phyloP scores from a whole-genome alignment of 1,140 invertebrate genomes.

The Rhopalosiphum maidis region DNA sequence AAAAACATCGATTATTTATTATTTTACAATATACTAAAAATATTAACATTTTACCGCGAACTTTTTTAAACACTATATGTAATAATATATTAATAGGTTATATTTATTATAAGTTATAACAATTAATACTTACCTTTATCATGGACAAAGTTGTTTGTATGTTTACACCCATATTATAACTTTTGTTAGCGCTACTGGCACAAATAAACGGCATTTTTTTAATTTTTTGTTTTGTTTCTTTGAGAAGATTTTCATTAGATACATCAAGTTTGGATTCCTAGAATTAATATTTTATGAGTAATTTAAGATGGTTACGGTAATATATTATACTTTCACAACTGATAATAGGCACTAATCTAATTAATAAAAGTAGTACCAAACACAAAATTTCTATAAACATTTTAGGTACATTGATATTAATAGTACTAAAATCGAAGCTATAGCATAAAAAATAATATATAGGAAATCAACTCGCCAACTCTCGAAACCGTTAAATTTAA shows the following conservation, averaged over 20 bases:
- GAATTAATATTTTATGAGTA: not conserved
- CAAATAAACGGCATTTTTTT: slow-evolving; percentile 20
- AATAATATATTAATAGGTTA: no score
- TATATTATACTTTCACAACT: not conserved
- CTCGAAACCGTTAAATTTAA: no score
- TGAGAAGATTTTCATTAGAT: not conserved
- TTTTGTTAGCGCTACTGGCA: slow-evolving; percentile 4
- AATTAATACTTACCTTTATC: slow-evolving; percentile 19
- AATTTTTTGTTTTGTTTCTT: not conserved
- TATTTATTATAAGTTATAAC: no score
- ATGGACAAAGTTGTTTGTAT: slow-evolving; percentile 31
- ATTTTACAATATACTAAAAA: not conserved
- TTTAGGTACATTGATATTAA: no score
- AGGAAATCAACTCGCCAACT: no score
- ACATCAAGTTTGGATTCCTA: not conserved
- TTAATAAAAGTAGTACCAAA: not conserved
- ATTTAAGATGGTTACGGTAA: not conserved
- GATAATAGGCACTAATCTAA: not conserved
- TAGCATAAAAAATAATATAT: no score
- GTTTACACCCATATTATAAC: slow-evolving; percentile 15
- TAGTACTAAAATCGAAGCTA: no score
- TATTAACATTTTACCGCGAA: not conserved
- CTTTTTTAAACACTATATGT: not conserved
- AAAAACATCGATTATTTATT: not conserved
- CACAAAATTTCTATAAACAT: no score